These are phyloP conservation scores for Nothoprocta perdicaria DNA, from an alignment of 2,113 vertebrate species.

Conservation along the genomic window DNA sequence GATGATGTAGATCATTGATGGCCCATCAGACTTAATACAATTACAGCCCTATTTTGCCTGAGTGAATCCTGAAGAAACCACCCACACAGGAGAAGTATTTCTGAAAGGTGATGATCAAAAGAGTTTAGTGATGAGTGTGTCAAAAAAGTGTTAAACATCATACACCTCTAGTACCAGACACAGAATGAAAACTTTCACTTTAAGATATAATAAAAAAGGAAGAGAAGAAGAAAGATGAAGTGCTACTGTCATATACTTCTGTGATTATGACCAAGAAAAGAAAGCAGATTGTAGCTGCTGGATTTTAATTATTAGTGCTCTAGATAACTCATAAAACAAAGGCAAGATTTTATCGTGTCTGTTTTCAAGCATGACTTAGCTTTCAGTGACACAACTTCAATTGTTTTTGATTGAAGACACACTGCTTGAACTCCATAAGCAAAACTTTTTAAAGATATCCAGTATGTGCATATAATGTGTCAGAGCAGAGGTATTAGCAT, in stretches of 20 bases:
- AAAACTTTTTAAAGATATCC: neutral
- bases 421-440: neutral
- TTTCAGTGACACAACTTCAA: neutral
- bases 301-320: neutral
- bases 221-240: neutral
- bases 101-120: neutral
- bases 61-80: conserved; percentile 45
- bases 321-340: neutral
- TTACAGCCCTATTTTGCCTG: conserved; percentile 30
- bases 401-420: neutral
- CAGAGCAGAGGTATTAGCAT: neutral
- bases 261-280: neutral
- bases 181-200: neutral
- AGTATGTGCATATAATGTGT: neutral
- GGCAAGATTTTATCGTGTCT: neutral
- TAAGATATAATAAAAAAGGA: neutral
- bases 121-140: neutral
- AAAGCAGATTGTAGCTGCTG: neutral
- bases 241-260: neutral
- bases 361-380: neutral
- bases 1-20: conserved; percentile 48
- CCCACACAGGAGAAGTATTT: conserved; percentile 18
- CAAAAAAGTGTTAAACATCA: neutral
- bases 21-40: conserved; percentile 59
- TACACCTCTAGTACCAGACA: neutral